Base-by-base conservation (phyloP, 2,888 invertebrate genomes). In the Sminthurides aquaticus region DNA sequence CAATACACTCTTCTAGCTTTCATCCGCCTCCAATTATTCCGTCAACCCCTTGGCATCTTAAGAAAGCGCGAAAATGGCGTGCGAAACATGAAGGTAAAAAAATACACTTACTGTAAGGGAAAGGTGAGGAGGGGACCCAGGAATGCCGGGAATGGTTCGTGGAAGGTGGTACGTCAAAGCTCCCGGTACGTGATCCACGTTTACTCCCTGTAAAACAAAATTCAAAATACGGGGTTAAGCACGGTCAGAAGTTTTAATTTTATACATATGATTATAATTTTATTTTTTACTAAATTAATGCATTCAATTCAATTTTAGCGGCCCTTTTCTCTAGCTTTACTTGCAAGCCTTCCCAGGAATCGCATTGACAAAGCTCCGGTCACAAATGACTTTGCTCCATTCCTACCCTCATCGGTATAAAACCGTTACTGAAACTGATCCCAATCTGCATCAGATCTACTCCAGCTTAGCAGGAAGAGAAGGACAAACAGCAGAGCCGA, bases 121-220 rank as follows among this genome's bases (percentile, higher is more conserved):
- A 73, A 55, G 73, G 73, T 56, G 70, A 70, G 54, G 71, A 69
- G 56, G 73, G 73, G 60, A 73, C 71, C 73, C 72, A 73, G 49
- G 71, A 71, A 62, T 73, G 71, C 60, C 73, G 73, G 71, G 73
- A 72, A 71, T 74, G 73, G 68, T 74, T 73, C 59, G 71, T 74
- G 52, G 68, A 62, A 62, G 73, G 71, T 67, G 73, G 71, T 62
- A 73, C 71, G 63, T 74, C 72, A 59, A 71, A 73, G 68, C 71
- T 73, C 64, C 70, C 71, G 59, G 73, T 71, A 63, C 73, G 66
- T 54, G 71, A 69, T 65, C 74, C 74, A 61, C 74, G 71, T 69
- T 74, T 74, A 71, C 72, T 72, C 68, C 74, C 74, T 74, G 70
- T 43, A 68, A 62, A 49, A 55, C 48, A 59, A 58, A 60, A 29